Evolutionary conservation across 2,797 vertebrate genomes (phyloP), one percentile per base, ranked within the genome.

Genomic region (Onychomys leucogaster): DNA sequence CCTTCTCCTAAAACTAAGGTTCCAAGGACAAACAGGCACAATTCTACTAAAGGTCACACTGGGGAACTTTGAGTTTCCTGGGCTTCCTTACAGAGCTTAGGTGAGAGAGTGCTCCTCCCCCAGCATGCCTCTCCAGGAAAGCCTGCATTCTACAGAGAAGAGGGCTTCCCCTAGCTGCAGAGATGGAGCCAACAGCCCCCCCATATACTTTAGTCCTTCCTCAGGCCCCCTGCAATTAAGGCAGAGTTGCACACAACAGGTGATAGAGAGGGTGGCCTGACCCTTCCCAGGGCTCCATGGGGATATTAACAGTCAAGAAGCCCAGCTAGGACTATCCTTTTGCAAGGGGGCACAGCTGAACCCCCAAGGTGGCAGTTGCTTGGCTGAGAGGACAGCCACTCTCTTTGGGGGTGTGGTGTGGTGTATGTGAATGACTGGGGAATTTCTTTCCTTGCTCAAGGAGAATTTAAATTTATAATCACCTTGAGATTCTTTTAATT

Each of bases 401-500:
- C 49, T 52, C 32, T 86, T 10, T 52, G 11, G 46, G 63, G 46
- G 0, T 67, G 61, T 67, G 43, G 61, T 49, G 37, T 85, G 65
- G 25, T 88, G 34, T n/a, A 52, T 87, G 49, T 14, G n/a, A 57
- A 29, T 11, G 61, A 91, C 43, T 46, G 76, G 27, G 43, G 76
- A 21, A 88, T 97, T 96, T 93, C 52, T 95, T 92, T 87, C 49
- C 90, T 94, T 57, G 46, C 13, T n/a, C 0, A 55, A 91, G 80
- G 73, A 87, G 55, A 87, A 59, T 84, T 93, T 61, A 59, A 81
- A 94, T 92, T 55, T 87, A 63, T 84, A 91, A 89, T 95, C 69
- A 94, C 29, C 78, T 2, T 0, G 5, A 84, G 76, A 75, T 96
- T 92, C 71, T 94, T 96, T 96, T 96, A 96, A 97, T 94, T 41